phyloP scores from a whole-genome alignment of 2,797 vertebrate genomes.

The Neopelma chrysocephalum region DNA sequence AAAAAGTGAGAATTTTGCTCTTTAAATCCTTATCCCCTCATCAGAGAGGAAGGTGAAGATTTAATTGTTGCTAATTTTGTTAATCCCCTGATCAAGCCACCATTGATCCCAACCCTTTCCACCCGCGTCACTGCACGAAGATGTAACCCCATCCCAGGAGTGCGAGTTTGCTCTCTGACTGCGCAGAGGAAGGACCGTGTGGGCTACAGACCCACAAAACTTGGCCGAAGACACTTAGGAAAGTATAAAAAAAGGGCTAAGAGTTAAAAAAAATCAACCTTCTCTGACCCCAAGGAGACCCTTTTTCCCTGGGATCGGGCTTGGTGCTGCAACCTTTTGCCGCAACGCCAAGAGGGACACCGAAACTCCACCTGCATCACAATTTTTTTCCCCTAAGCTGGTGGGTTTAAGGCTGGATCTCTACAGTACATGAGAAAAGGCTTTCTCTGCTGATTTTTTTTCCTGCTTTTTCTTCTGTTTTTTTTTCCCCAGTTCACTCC shows the following conservation, averaged over 20 bases:
- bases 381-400: neutral
- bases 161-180: neutral
- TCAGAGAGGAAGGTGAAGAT: neutral
- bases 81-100: neutral
- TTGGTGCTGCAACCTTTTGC: neutral
- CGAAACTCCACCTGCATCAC: neutral
- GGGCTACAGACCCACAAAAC: fast-evolving
- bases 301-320: neutral
- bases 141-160: neutral
- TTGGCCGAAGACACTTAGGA: neutral
- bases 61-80: neutral
- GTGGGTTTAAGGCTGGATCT: neutral
- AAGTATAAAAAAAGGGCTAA: neutral
- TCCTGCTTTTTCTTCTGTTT: fast-evolving
- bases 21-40: neutral
- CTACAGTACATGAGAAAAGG: fast-evolving
- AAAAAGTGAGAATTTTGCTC: neutral
- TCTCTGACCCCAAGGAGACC: neutral
- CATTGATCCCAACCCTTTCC: neutral
- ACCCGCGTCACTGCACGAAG: fast-evolving
- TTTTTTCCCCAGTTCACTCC: neutral
- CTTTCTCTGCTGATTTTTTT: neutral
- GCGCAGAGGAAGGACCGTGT: fast-evolving
- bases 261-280: neutral
- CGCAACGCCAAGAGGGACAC: fast-evolving